Evolutionary conservation across 2,888 invertebrate genomes (phyloP), one percentile per base, ranked within the genome.

Genomic region (Emmelina monodactyla): DNA sequence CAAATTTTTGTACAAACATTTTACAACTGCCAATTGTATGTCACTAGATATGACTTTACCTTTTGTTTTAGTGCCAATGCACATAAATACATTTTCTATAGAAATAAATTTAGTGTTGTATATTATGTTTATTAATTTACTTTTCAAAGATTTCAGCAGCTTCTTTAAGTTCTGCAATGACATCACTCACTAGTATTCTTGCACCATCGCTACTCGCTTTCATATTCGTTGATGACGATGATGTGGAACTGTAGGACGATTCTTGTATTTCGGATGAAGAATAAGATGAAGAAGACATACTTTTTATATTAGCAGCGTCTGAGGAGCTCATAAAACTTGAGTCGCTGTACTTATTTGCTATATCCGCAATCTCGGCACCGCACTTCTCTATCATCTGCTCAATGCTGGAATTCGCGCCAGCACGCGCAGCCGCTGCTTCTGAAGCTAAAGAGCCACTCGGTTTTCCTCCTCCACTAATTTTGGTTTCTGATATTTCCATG

Each of bases 91-190:
- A 40, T 41, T n/a, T n/a, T n/a, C n/a, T n/a, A n/a, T n/a, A n/a
- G 43, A 39, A 56, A 56, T 56, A 41, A 48, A 50, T 39, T 41
- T 16, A 31, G 19, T 30, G 22, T n/a, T 33, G 28, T 22, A 30
- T 25, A 28, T 28, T 22, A 16, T 33, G 28, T 33, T 10, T 31
- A 37, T 29, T 16, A 28, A 28, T 11, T 37, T 29, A 31, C n/a
- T 30, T 43, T 55, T 51, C 56, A 36, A 51, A 44, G 43, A 55
- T 62, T 43, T 62, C 61, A 36, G 58, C 51, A 30, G 58, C 58
- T 40, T 60, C 58, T 42, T 49, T 55, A 2, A 62, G 39, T 40
- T 62, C 57, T 1, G 54, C 55, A 19, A 25, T 10, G n/a, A 25
- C 25, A 25, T 25, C 55, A 37, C 50, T 52, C 14, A 51, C 50